These are phyloP conservation scores for Adrianichthys oophorus DNA, from an alignment of 2,797 vertebrate genomes.

Conservation along the genomic window DNA sequence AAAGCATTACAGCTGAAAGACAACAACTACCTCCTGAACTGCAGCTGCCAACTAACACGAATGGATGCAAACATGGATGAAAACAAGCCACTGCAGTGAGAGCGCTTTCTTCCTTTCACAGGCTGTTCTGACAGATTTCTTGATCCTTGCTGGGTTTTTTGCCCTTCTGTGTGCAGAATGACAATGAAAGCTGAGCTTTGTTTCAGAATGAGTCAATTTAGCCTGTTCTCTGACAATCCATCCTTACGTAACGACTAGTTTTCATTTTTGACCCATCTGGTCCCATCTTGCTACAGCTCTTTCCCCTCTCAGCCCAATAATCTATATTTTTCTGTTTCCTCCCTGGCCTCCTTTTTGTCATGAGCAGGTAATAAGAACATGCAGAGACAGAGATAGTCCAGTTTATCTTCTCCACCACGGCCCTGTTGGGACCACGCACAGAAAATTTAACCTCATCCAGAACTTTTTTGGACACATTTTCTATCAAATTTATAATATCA, in stretches of 20 bases:
- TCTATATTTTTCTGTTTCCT: not conserved
- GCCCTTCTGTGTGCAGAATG: too few relatives aligned
- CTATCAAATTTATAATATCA: not conserved
- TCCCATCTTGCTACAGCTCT: not conserved
- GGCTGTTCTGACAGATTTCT: too few relatives aligned
- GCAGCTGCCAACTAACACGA: too few relatives aligned
- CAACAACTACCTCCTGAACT: not conserved
- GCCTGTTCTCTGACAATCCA: too few relatives aligned
- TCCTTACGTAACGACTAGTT: too few relatives aligned
- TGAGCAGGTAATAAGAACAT: constrained; percentile 29
- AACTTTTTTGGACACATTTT: not conserved
- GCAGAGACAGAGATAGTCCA: constrained; percentile 6
- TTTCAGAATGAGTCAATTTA: too few relatives aligned
- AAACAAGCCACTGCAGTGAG: too few relatives aligned
- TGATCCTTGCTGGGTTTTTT: too few relatives aligned
- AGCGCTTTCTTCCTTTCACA: too few relatives aligned
- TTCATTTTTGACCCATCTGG: too few relatives aligned
- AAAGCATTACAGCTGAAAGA: not conserved
- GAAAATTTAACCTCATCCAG: not conserved
- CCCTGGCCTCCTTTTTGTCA: constrained; percentile 24
- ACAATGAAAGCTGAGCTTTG: too few relatives aligned
- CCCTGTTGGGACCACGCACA: not conserved
- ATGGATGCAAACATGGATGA: too few relatives aligned
- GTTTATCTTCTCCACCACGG: constrained; percentile 19
- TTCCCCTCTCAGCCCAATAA: not conserved